These are phyloP conservation scores for Hemicrepidius hirtus DNA, from an alignment of 2,888 invertebrate species.

Conservation along the genomic window DNA sequence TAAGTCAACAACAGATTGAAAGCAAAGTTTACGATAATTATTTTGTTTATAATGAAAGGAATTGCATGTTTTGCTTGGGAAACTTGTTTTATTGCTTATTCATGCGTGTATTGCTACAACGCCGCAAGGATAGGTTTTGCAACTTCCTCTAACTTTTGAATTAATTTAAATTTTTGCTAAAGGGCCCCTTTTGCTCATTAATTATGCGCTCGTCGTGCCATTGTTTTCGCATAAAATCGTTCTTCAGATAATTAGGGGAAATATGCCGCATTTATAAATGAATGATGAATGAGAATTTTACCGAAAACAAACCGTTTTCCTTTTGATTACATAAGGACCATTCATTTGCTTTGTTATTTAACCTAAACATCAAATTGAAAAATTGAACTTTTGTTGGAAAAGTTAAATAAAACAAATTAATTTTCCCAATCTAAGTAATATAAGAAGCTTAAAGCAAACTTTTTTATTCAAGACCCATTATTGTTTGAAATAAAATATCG, in stretches of 20 bases:
- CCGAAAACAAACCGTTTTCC: conserved; percentile 14
- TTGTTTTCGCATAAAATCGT: conserved; percentile 31
- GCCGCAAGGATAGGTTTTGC: conserved; percentile 35
- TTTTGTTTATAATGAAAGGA: conserved; percentile 27
- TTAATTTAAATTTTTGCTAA: conserved; percentile 40
- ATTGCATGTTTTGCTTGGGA: conserved; percentile 7
- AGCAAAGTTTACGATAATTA: conserved; percentile 12
- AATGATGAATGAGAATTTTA: conserved; percentile 24
- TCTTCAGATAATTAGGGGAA: conserved; percentile 39
- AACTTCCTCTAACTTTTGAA: conserved; percentile 36
- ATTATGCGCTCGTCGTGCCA: conserved; percentile 36
- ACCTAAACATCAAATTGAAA: not conserved
- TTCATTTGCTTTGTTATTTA: conserved; percentile 3
- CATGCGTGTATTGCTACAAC: conserved; percentile 28
- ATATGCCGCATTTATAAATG: conserved; percentile 37
- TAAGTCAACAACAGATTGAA: conserved; percentile 21
- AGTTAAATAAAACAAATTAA: not conserved
- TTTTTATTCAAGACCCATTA: too few relatives aligned
- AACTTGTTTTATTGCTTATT: conserved; percentile 39
- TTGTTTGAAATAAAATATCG: too few relatives aligned
- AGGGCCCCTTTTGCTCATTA: conserved; percentile 35
- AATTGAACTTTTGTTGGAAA: not conserved
- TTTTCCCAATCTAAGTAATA: too few relatives aligned
- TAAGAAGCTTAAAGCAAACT: too few relatives aligned
- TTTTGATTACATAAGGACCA: conserved; percentile 4